Conservation (phyloP, 2,797 vertebrate genomes). For the Sebastes reedi region DNA sequence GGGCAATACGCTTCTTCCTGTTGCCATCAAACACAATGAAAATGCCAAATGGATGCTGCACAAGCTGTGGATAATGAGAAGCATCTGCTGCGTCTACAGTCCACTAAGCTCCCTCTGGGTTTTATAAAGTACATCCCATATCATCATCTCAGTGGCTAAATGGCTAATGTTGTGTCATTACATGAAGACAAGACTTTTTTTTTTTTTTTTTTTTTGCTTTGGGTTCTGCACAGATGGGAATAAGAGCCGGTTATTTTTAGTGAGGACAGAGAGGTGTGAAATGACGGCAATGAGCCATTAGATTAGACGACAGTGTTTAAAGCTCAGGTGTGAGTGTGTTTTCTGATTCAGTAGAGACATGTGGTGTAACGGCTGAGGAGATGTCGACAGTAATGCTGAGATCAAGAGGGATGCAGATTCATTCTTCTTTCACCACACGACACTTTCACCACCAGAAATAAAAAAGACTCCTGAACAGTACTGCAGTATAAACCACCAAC, state of each 20-base stretch:
- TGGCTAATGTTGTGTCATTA: conserved; percentile 20
- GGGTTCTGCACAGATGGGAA: conserved; percentile 3
- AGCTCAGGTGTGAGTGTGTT: conserved; percentile 28
- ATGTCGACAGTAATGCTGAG: background rate
- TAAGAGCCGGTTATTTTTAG: conserved; percentile 9
- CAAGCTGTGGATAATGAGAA: conserved; percentile 25
- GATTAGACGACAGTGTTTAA: background rate
- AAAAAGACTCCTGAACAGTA: background rate
- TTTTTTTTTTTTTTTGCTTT: background rate
- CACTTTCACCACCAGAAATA: background rate
- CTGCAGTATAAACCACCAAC: background rate
- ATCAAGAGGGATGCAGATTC: conserved; percentile 22
- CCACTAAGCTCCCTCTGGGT: conserved; percentile 28
- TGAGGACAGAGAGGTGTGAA: background rate
- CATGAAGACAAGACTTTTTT: background rate
- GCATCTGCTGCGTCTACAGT: conserved; percentile 30
- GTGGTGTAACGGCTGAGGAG: background rate
- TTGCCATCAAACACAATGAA: conserved; percentile 22
- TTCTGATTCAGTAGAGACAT: conserved; percentile 5
- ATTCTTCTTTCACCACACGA: conserved; percentile 10
- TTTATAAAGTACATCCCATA: background rate
- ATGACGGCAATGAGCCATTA: background rate
- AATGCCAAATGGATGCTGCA: conserved; percentile 18
- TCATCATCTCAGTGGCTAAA: conserved; percentile 8
- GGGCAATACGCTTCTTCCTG: background rate